These are phyloP conservation scores for Rhinolophus sinicus DNA, from an alignment of 2,113 vertebrate genomes.

Conservation along the genomic window DNA sequence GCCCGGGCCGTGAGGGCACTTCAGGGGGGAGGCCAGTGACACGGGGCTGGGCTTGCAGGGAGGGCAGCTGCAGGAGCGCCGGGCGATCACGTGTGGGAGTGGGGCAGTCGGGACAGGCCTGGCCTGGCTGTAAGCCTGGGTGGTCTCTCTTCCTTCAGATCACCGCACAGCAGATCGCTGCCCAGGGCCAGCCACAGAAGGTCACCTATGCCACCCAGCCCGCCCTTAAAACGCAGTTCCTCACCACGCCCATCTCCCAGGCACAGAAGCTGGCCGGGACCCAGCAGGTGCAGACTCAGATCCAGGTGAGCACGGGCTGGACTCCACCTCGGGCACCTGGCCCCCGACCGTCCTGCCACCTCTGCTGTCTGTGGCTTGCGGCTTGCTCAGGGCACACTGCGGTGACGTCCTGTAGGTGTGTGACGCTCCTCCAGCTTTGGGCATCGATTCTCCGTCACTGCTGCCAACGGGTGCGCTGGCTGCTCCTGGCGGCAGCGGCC, in stretches of 20 bases:
- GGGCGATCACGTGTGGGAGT: too few relatives aligned
- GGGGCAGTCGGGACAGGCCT: neutral
- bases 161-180: conserved; percentile 89
- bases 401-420: too few relatives aligned
- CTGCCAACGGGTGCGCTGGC: too few relatives aligned
- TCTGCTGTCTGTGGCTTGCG: too few relatives aligned
- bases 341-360: too few relatives aligned
- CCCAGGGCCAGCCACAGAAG: conserved; percentile 94
- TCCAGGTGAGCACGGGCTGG: conserved; percentile 83
- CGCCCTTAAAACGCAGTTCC: conserved; percentile 95
- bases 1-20: neutral
- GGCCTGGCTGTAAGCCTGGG: neutral
- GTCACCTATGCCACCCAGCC: conserved; percentile 93
- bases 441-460: too few relatives aligned
- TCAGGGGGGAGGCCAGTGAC: neutral
- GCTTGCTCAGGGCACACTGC: too few relatives aligned
- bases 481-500: too few relatives aligned
- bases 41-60: too few relatives aligned
- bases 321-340: too few relatives aligned
- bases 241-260: conserved; percentile 92
- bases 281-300: conserved; percentile 94
- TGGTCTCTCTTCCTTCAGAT: conserved; percentile 75
- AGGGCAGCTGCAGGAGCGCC: too few relatives aligned
- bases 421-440: too few relatives aligned
- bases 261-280: conserved; percentile 92